phyloP scores from a whole-genome alignment of 2,888 invertebrate genomes.

The Scaptomyza caliginosa region DNA sequence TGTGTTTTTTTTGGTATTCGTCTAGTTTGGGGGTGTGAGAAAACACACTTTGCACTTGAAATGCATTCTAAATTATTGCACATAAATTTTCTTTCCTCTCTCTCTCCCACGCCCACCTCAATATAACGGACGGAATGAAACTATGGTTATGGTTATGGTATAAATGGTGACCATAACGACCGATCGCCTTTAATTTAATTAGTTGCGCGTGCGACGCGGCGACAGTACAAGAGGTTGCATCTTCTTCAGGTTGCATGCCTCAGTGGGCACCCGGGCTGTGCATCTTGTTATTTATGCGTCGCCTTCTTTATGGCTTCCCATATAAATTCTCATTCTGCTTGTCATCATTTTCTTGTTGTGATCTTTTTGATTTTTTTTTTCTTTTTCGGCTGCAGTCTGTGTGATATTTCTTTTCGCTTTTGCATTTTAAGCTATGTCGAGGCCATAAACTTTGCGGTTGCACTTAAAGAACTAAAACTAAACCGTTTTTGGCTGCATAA shows the following conservation, averaged over 20 bases:
- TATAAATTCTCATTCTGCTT: slow-evolving; percentile 75
- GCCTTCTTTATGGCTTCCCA: slow-evolving; percentile 77
- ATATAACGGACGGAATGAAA: slow-evolving; percentile 38
- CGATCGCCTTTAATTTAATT: slow-evolving; percentile 79
- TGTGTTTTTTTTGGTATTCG: slow-evolving; percentile 20
- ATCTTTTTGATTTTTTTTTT: background rate
- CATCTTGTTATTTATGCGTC: slow-evolving; percentile 61
- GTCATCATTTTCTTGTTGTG: slow-evolving; percentile 64
- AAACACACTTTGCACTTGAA: slow-evolving; percentile 44
- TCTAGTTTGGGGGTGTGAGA: slow-evolving; percentile 64
- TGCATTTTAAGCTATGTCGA: slow-evolving; percentile 42
- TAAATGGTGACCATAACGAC: slow-evolving; percentile 23
- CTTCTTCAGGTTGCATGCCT: slow-evolving; percentile 63
- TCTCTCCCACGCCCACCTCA: slow-evolving; percentile 31
- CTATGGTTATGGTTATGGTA: slow-evolving; percentile 22
- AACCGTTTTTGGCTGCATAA: slow-evolving; percentile 18
- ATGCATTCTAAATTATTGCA: slow-evolving; percentile 60
- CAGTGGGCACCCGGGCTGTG: slow-evolving; percentile 43
- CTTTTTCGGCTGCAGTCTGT: slow-evolving; percentile 38
- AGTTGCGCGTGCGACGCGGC: slow-evolving; percentile 67
- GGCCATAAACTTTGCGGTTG: slow-evolving; percentile 41
- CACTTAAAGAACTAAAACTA: slow-evolving; percentile 2
- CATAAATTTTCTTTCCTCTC: slow-evolving; percentile 57
- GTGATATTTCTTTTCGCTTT: slow-evolving; percentile 12
- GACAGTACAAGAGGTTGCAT: background rate